Evolutionary conservation across 2,797 vertebrate species (phyloP), one percentile per base, ranked within the genome.

Genomic region (Bovichtus variegatus): DNA sequence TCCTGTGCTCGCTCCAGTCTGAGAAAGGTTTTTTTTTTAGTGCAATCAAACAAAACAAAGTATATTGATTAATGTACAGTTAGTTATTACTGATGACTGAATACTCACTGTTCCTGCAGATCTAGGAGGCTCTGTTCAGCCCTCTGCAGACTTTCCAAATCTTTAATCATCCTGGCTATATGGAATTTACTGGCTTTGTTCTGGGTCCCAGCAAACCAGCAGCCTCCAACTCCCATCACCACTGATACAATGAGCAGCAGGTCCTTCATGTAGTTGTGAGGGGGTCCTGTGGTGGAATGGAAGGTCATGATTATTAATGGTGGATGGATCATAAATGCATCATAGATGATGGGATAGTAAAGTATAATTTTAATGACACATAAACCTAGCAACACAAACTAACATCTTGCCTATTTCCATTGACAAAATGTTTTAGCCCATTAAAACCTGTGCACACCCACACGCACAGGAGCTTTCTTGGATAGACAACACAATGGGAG

Each of bases 181-280:
- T 99, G 98, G 76, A 97, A 91, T 93, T 97, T 98, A 43, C 97
- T 99, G 70, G 93, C 90, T 93, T 97, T 99, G 94, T 96, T 99
- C 89, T 99, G 98, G 1, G 94, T 94, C 84, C 97, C 97, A 21
- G 98, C 97, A 93, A 99, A 99, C 97, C 97, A 99, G 94, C 97
- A 99, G 71, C 98, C 98, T 21, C 98, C 97, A 81, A 99, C 93
- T 58, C 98, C 98, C 94, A 99, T 99, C 82, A 99, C 95, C 87
- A 98, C 97, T 11, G 98, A 99, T 81, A 99, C 94, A 21, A 97
- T 96, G 69, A 99, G 96, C 74, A 99, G 88, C 89, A 99, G 94
- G 94, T 99, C 98, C 86, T 99, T 99, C 97, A 99, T 97, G 95
- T 98, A 99, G 90, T 99, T 99, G 91, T 99, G 98, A 84, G 97